Evolutionary conservation across 2,888 invertebrate species (phyloP).

Genomic region (Epinotia ramella): DNA sequence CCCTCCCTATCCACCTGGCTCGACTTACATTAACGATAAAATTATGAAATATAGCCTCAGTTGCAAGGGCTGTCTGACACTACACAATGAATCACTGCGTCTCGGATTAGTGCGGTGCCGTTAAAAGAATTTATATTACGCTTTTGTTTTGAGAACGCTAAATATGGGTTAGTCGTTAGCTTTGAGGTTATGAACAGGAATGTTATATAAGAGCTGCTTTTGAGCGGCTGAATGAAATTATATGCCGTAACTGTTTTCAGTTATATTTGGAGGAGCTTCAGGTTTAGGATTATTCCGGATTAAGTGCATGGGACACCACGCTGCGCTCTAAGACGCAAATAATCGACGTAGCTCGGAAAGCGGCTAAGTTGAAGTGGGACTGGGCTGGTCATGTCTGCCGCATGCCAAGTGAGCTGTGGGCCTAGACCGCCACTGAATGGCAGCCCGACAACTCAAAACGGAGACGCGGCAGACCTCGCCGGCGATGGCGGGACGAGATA

Average conservation of each 20-base stretch:
- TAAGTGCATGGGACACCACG: no score
- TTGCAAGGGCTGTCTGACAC: conserved; percentile 48
- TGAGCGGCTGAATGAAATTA: not conserved
- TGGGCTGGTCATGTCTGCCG: no score
- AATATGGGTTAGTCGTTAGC: conserved; percentile 28
- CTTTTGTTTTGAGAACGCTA: conserved; percentile 38
- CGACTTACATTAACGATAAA: conserved; percentile 77
- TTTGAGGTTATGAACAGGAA: conserved; percentile 18
- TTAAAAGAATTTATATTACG: conserved; percentile 45
- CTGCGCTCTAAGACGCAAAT: no score
- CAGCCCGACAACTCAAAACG: no score
- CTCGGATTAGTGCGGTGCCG: conserved; percentile 51
- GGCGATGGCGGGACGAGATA: no score
- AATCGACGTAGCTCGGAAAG: no score
- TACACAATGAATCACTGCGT: conserved; percentile 49
- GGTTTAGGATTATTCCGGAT: no score
- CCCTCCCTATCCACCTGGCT: conserved; percentile 63
- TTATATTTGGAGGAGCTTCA: no score
- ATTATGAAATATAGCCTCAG: conserved; percentile 72
- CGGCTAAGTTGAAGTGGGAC: no score
- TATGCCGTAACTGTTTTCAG: not conserved
- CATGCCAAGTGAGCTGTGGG: no score
- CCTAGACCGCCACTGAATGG: no score
- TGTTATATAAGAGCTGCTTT: not conserved
- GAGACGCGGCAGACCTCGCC: no score